Conservation (phyloP, 2,113 vertebrate genomes). For the Cottus gobio region DNA sequence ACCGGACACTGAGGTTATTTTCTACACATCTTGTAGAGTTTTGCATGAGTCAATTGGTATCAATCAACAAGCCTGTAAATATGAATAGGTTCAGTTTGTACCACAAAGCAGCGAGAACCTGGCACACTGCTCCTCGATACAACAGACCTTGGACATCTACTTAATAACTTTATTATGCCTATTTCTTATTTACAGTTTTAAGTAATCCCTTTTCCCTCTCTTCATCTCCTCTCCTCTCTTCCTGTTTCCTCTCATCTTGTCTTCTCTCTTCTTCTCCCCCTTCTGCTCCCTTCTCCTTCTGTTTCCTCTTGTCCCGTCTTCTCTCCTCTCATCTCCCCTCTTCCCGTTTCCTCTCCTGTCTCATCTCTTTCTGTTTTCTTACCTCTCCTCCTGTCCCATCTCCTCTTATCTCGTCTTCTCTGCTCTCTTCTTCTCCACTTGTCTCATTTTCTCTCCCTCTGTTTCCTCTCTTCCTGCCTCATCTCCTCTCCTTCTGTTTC, state of each 20-base stretch:
- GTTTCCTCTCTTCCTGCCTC: background rate
- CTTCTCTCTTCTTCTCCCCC: conserved; percentile 24
- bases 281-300: background rate
- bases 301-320: background rate
- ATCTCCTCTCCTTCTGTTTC: background rate
- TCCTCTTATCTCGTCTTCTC: conserved; percentile 6
- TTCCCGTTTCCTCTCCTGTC: background rate
- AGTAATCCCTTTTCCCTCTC: conserved; percentile 1
- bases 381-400: conserved; percentile 2
- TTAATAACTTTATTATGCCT: conserved; percentile 19
- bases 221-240: conserved; percentile 1
- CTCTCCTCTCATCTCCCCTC: background rate
- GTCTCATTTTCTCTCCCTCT: background rate
- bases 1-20: background rate
- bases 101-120: conserved; percentile 9
- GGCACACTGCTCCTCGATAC: conserved; percentile 1
- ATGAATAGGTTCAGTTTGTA: conserved; percentile 22
- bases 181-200: background rate
- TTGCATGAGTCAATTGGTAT: conserved; percentile 30
- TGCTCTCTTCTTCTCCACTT: background rate
- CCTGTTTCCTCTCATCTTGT: conserved; percentile 19
- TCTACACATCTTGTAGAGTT: conserved; percentile 12
- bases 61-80: conserved; percentile 19
- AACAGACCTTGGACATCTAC: background rate
- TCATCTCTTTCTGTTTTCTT: conserved; percentile 9